These are phyloP conservation scores for Spisula solida DNA, from an alignment of 2,888 invertebrate genomes.

Conservation along the genomic window DNA sequence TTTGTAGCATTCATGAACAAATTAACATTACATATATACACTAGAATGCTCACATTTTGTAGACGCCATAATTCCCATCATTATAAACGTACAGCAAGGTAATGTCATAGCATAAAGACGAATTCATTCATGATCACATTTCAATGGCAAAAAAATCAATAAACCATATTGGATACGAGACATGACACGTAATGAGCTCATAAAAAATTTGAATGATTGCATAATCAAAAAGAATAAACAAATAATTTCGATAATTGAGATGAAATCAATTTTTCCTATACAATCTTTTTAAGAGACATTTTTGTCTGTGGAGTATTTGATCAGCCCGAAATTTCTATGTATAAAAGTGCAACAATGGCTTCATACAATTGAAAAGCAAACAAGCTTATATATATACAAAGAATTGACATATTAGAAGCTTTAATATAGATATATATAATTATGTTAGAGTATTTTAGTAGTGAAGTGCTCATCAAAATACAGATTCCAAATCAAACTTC, in stretches of 20 bases:
- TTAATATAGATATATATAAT: not conserved
- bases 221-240: not conserved
- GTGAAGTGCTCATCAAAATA: not conserved
- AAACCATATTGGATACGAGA: not conserved
- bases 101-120: not conserved
- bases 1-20: not conserved
- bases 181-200: not conserved
- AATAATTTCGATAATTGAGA: not conserved
- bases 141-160: slow-evolving; percentile 14
- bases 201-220: not conserved
- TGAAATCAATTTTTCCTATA: not conserved
- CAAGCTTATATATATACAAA: not conserved
- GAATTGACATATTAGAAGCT: not conserved
- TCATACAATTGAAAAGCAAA: not conserved
- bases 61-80: not conserved
- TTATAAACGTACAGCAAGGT: not conserved
- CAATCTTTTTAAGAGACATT: not conserved
- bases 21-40: not conserved
- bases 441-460: not conserved
- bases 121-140: not conserved
- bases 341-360: not conserved
- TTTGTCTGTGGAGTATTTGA: not conserved
- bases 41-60: not conserved
- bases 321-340: not conserved
- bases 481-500: not conserved